Percentiles rank a stretch among this genome's conserved stretches.
These are phyloP conservation scores for Drosophila subpulchrella DNA, from an alignment of 1,140 invertebrate genomes.

Conservation along the genomic window DNA sequence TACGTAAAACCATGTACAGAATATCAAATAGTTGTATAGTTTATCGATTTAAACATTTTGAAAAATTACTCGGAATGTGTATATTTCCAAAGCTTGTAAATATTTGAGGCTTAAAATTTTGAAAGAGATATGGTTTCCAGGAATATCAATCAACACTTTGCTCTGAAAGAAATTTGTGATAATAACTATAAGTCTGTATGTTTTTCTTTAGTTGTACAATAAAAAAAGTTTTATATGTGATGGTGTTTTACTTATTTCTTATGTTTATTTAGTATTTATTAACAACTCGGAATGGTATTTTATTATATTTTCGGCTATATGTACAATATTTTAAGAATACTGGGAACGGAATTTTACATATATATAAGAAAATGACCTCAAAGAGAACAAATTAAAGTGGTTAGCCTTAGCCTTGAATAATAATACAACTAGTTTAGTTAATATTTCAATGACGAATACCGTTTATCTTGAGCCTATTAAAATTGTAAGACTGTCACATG, in stretches of 20 bases:
- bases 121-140: conserved; percentile 9
- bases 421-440: not conserved
- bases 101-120: conserved; percentile 30
- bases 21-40: conserved; percentile 4
- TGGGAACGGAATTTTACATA: not conserved
- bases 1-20: conserved; percentile 39
- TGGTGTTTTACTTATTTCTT: conserved; percentile 26
- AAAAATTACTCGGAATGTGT: conserved; percentile 14
- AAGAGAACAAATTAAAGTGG: not conserved
- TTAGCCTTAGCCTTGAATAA: conserved; percentile 1
- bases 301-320: not conserved
- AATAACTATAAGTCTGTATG: conserved; percentile 47
- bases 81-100: conserved; percentile 40
- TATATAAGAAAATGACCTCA: not conserved
- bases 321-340: too few relatives aligned
- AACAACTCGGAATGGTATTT: not conserved
- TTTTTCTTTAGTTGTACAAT: conserved; percentile 52
- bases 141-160: conserved; percentile 8
- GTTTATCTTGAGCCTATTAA: not conserved
- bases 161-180: conserved; percentile 60
- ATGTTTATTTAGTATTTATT: conserved; percentile 3
- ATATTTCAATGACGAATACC: not conserved
- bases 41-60: conserved; percentile 39
- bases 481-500: not conserved
- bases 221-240: conserved; percentile 32